Base-by-base conservation (phyloP, 1,140 invertebrate species). In the Solenopsis invicta region DNA sequence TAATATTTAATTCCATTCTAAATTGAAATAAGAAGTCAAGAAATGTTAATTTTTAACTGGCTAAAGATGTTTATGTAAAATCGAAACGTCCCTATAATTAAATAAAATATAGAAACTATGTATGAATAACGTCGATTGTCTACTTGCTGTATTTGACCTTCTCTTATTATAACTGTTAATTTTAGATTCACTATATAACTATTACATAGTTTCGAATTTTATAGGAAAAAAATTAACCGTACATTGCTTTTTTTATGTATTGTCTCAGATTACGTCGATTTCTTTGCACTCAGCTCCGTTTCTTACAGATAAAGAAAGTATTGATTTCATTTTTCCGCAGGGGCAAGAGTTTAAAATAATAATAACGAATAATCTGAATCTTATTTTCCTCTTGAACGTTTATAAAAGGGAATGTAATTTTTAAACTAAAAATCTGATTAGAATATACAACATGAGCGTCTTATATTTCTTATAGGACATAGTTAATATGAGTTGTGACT, bases 1-100 rank as follows among this genome's bases (percentile, higher is more conserved):
- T 13, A 75, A 16, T 37, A 18, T 54, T 59, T 24, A 75, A 45
- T 59, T 75, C 18, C 13, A 18, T 24, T 41, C 1, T 18, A 41
- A 75, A n/a, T 75, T 24, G 45, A 59, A 61, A 75, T 56, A 37
- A 29, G 56, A 41, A 54, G 0, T 4, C 18, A 74, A 41, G 13
- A 56, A 41, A 41, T 59, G 6, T 74, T 59, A 34, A 50, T 69
- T 59, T 75, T 45, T n/a, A n/a, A n/a, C n/a, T n/a, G n/a, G n/a
- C n/a, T n/a, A n/a, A n/a, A n/a, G n/a, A n/a, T n/a, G n/a, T n/a
- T n/a, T n/a, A n/a, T n/a, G n/a, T n/a, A n/a, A n/a, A n/a, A n/a
- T n/a, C n/a, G n/a, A n/a, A n/a, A n/a, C n/a, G n/a, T n/a, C n/a
- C n/a, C n/a, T n/a, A n/a, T n/a, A n/a, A n/a, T n/a, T n/a, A n/a